Percentiles rank a stretch among this genome's conserved stretches.
Evolutionary conservation across 2,113 vertebrate genomes (phyloP).

Genomic region (Bothrops jararaca): DNA sequence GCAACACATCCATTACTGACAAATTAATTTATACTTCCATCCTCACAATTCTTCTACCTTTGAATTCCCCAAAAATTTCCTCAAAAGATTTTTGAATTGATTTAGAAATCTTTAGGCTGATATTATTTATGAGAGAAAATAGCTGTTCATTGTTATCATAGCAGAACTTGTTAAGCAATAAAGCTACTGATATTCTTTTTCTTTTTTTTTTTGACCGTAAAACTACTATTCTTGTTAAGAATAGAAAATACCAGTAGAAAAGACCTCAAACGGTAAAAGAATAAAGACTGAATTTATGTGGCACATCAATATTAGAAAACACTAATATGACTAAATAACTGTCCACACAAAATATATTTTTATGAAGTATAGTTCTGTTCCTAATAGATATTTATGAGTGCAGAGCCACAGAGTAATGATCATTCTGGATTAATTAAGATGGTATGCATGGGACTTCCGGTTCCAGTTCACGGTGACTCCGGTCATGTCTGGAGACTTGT

Average conservation of each 20-base stretch:
- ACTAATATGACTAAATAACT: not conserved
- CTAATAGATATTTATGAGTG: not conserved
- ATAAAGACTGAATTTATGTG: not conserved
- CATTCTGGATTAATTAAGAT: not conserved
- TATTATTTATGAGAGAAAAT: slow-evolving; percentile 13
- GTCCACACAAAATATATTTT: not conserved
- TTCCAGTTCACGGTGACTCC: too few species aligned
- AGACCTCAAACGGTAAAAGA: not conserved
- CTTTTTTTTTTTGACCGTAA: too few species aligned
- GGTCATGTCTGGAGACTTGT: too few species aligned
- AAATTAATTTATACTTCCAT: slow-evolving; percentile 60
- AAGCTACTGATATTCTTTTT: slow-evolving; percentile 13
- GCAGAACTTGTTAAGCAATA: not conserved
- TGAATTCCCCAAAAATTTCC: slow-evolving; percentile 44
- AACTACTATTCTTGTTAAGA: not conserved
- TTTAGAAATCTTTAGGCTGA: not conserved
- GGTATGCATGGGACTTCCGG: not conserved
- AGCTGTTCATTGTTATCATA: not conserved
- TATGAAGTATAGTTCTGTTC: not conserved
- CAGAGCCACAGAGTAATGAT: not conserved
- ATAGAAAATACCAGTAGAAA: not conserved
- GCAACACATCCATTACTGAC: slow-evolving; percentile 55
- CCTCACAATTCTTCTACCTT: slow-evolving; percentile 47
- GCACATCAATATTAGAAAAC: not conserved
- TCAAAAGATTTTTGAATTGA: slow-evolving; percentile 41